Conservation (phyloP, 1,140 invertebrate genomes). For the Saccostrea cuccullata region DNA sequence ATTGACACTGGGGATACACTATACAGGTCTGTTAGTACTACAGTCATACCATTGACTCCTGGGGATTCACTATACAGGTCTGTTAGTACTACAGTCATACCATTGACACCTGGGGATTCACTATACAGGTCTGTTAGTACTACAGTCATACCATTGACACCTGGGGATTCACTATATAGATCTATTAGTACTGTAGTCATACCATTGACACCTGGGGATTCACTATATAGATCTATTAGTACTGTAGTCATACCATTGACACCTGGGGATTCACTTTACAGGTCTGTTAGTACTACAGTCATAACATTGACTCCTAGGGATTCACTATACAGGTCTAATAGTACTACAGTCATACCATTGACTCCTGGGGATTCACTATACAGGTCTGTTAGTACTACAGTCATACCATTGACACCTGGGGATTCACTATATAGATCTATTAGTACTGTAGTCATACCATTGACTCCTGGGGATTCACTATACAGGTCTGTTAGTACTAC, state of each 20-base stretch:
- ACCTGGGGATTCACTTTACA: conserved; percentile 95
- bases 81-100: conserved; percentile 40
- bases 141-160: too few species aligned
- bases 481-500: conserved; percentile 82
- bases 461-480: conserved; percentile 94
- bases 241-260: conserved; percentile 75
- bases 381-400: conserved; percentile 80
- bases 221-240: conserved; percentile 85
- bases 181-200: too few species aligned
- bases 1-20: conserved; percentile 93
- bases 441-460: too few species aligned
- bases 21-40: conserved; percentile 82
- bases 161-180: too few species aligned
- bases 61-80: conserved; percentile 93
- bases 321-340: conserved; percentile 89
- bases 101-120: conserved; percentile 91
- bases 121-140: conserved; percentile 84
- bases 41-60: conserved; percentile 82
- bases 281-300: conserved; percentile 76
- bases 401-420: too few species aligned
- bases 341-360: conserved; percentile 67
- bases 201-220: conserved; percentile 96
- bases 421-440: too few species aligned
- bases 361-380: conserved; percentile 94
- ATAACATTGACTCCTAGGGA: conserved; percentile 86